A percentile compares a stretch with the other conserved stretches of the same genome.
phyloP scores from a whole-genome alignment of 2,797 vertebrate species.

The Oryzias sinensis region DNA sequence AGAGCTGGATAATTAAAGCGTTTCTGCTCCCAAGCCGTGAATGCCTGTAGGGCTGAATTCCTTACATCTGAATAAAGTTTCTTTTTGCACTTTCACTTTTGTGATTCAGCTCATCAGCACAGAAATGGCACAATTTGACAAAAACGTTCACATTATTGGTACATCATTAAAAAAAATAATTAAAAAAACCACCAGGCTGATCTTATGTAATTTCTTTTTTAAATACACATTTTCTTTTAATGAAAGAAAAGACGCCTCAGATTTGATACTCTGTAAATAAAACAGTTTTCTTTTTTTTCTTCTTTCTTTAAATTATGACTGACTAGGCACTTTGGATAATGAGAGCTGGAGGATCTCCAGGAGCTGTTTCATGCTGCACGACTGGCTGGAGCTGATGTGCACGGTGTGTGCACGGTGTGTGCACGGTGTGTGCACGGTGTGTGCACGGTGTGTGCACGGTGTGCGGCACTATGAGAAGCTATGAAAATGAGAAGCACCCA shows the following conservation, averaged over 20 bases:
- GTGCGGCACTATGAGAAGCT: constrained; percentile 33
- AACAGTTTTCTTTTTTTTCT: constrained; percentile 27
- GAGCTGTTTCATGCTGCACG: constrained; percentile 21
- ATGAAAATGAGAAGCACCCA: constrained; percentile 10
- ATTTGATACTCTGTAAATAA: constrained; percentile 33
- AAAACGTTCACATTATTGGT: constrained; percentile 7
- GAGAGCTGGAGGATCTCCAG: constrained; percentile 30
- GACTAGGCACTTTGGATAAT: constrained; percentile 78
- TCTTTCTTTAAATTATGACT: constrained; percentile 41
- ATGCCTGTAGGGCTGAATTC: constrained; percentile 14
- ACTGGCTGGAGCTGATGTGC: constrained; percentile 13
- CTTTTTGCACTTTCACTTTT: not conserved
- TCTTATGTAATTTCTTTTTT: too few species aligned
- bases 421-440: too few species aligned
- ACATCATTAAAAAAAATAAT: constrained; percentile 5
- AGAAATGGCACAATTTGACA: not conserved
- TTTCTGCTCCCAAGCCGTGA: constrained; percentile 13
- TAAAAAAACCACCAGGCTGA: not conserved
- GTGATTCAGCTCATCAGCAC: not conserved
- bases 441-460: too few species aligned
- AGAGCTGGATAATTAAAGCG: constrained; percentile 61
- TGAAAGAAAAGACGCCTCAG: too few species aligned
- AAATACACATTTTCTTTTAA: too few species aligned
- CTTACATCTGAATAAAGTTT: not conserved
- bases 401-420: constrained; percentile 9